Base-by-base conservation (phyloP, 1,140 invertebrate genomes). In the Drosophila sp. region DNA sequence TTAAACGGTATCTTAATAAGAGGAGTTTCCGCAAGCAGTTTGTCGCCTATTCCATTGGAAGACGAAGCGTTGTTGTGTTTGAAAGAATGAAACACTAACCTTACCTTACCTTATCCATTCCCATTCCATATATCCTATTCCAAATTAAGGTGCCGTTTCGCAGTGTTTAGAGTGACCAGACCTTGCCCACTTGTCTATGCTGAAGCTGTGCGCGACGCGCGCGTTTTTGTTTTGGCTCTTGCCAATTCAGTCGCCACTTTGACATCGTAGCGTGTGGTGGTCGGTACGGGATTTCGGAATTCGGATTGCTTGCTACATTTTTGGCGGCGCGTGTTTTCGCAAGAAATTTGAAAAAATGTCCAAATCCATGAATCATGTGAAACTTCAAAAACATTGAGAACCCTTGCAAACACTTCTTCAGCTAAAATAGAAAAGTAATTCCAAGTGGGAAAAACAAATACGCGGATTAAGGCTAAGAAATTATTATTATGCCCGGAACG, bases 241-340 rank as follows among this genome's bases (percentile, higher is more conserved):
- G 40, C 17, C 66, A 50, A 32, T 68, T 76, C 68, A 80, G 79
- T 80, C 72, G 76, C 61, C 66, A 74, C 68, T 74, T 76, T 79
- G 79, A 68, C 76, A 72, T 79, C 72, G 74, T 76, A 61, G 69
- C 70, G 50, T 68, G 60, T 68, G 76, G 79, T 79, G 66, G 61
- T 58, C 57, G 57, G 17, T 66, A 44, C 40, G 55, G 17, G 40
- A 44, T 25, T 54, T 62, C 50, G 25, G 41, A 1, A 50, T 57
- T 38, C 11, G 5, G n/a, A 47, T 56, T 35, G 27, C 11, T 27
- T 11, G 35, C 10, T 3, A 38, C 1, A 11, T 27, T 67, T 17
- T 17, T 54, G 6, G 63, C 69, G 72, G 74, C 70, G 75, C 64
- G 74, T 50, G 57, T 72, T 60, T 41, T 69, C 25, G 40, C 60